phyloP scores from a whole-genome alignment of 2,113 vertebrate species.

The Oreocharis arfaki region DNA sequence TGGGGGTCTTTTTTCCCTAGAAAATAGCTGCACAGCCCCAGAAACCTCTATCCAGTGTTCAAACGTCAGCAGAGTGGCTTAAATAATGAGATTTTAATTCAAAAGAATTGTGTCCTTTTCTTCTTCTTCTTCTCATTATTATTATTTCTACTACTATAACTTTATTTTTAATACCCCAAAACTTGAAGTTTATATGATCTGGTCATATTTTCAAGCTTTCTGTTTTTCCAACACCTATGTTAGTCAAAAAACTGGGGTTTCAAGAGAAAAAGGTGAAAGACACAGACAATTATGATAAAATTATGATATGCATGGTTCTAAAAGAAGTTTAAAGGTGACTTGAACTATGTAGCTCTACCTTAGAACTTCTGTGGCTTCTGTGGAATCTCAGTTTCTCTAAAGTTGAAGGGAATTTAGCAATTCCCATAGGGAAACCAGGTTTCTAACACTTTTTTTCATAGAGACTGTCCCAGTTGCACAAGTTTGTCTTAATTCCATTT shows the following conservation, averaged over 20 bases:
- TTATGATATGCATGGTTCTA: not conserved
- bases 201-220: not conserved
- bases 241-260: not conserved
- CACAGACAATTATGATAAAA: not conserved
- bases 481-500: not conserved
- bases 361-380: not conserved
- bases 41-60: not conserved
- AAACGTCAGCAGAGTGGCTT: not conserved
- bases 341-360: not conserved
- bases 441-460: not conserved
- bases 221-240: not conserved
- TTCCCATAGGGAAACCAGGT: not conserved
- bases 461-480: not conserved
- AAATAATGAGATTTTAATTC: not conserved
- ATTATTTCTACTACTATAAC: not conserved
- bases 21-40: not conserved
- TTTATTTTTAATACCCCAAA: not conserved
- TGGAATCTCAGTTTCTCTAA: not conserved
- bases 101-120: rapidly evolving
- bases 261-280: not conserved
- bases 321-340: not conserved
- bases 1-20: not conserved
- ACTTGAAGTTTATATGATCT: not conserved
- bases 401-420: not conserved
- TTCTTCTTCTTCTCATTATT: not conserved